Percentiles rank a stretch among this genome's conserved stretches.
These are phyloP conservation scores for Drosophila ezoana DNA, from an alignment of 2,888 invertebrate species.

Conservation along the genomic window DNA sequence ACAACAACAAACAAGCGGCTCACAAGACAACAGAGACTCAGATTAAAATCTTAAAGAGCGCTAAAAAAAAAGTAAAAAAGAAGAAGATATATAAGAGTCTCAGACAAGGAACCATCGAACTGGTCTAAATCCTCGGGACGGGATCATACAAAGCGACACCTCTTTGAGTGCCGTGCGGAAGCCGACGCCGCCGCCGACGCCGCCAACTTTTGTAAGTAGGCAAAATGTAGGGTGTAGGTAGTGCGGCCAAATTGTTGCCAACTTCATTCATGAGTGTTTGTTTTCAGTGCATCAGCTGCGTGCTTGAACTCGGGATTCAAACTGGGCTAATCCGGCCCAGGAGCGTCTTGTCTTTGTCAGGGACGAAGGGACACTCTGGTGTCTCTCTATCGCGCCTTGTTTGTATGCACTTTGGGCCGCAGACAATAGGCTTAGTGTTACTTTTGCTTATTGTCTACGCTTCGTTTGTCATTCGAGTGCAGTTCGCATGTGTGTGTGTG, in stretches of 20 bases:
- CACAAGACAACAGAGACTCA: conserved; percentile 47
- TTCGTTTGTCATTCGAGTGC: conserved; percentile 75
- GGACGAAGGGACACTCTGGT: conserved; percentile 36
- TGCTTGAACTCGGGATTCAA: conserved; percentile 46
- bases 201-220: conserved; percentile 29
- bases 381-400: conserved; percentile 62
- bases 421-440: conserved; percentile 82
- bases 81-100: conserved; percentile 14
- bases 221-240: conserved; percentile 15
- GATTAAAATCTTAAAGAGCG: conserved; percentile 79
- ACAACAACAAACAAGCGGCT: conserved; percentile 54
- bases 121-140: conserved; percentile 38
- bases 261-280: conserved; percentile 41
- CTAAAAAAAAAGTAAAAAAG: conserved; percentile 63
- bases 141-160: conserved; percentile 69
- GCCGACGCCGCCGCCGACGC: conserved; percentile 52
- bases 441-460: conserved; percentile 80
- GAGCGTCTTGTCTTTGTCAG: conserved; percentile 69
- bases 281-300: conserved; percentile 39
- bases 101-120: conserved; percentile 47
- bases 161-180: conserved; percentile 61
- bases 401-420: conserved; percentile 69
- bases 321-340: conserved; percentile 67
- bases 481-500: conserved; percentile 21
- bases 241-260: conserved; percentile 38